Conservation (phyloP, 1,140 invertebrate species). For the Papilio helenus region DNA sequence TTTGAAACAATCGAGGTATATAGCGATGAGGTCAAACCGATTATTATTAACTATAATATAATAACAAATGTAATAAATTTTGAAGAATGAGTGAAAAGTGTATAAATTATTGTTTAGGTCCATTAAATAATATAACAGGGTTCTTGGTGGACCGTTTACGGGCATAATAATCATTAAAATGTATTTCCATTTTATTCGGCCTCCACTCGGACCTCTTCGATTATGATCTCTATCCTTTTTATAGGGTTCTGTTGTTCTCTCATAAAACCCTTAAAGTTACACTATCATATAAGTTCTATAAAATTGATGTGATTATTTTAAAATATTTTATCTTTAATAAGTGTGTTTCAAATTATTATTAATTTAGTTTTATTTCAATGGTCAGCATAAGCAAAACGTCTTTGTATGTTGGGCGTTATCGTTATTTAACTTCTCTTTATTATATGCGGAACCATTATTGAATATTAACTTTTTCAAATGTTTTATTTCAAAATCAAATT, state of each 20-base stretch:
- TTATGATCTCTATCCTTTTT: constrained; percentile 79
- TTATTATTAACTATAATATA: constrained; percentile 33
- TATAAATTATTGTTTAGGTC: constrained; percentile 66
- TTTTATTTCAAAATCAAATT: constrained; percentile 74
- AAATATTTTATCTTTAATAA: not conserved
- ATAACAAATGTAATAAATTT: constrained; percentile 24
- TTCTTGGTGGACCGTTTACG: constrained; percentile 73
- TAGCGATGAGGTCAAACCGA: not conserved
- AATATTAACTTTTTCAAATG: constrained; percentile 48
- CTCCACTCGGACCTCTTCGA: constrained; percentile 70
- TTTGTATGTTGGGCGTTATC: not conserved
- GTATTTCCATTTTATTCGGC: constrained; percentile 77
- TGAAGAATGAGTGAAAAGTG: constrained; percentile 71
- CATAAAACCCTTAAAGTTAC: not conserved
- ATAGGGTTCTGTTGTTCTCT: constrained; percentile 59
- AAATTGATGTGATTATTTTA: not conserved
- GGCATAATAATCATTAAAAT: constrained; percentile 81
- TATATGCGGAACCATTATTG: constrained; percentile 49
- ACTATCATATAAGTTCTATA: not conserved
- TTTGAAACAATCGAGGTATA: not conserved
- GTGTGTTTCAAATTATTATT: too few relatives aligned
- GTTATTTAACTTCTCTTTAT: not conserved
- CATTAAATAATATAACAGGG: constrained; percentile 66
- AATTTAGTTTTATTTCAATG: not conserved
- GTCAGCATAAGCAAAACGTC: not conserved